A percentile compares a stretch with the other conserved stretches of the same genome.
Evolutionary conservation across 1,140 invertebrate species (phyloP).

Genomic region (Diploscapter pachys): DNA sequence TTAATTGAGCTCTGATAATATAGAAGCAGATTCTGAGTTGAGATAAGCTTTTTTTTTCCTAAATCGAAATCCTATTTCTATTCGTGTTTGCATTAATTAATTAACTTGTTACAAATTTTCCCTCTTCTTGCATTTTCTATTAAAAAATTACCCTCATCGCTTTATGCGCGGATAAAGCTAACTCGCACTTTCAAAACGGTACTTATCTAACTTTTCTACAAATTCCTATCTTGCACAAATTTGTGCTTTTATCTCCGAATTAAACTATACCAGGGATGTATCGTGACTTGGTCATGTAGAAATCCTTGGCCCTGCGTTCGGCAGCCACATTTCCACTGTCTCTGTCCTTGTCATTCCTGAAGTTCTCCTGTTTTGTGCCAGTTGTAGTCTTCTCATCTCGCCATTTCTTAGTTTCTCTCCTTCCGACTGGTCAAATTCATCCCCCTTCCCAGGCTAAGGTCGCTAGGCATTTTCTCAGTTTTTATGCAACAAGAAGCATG

Average conservation of each 20-base stretch:
- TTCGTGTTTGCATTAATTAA: too few species aligned
- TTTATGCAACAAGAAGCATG: too few species aligned
- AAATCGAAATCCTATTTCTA: too few species aligned
- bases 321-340: conserved; percentile 37
- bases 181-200: neutral
- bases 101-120: too few species aligned
- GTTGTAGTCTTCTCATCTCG: conserved; percentile 17
- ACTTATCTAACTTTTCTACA: neutral
- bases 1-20: too few species aligned
- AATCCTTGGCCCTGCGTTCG: conserved; percentile 68
- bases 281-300: conserved; percentile 71
- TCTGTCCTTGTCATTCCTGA: neutral
- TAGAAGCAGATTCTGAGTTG: too few species aligned
- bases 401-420: conserved; percentile 16
- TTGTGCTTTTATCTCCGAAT: conserved; percentile 14
- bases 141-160: too few species aligned
- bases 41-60: too few species aligned
- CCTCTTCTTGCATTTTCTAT: too few species aligned
- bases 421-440: conserved; percentile 4
- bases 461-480: too few species aligned
- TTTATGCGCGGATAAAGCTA: neutral
- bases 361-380: conserved; percentile 13
- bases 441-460: too few species aligned
- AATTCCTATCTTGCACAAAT: neutral
- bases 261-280: conserved; percentile 67